Evolutionary conservation across 2,113 vertebrate species (phyloP), one percentile per base, ranked within the genome.

Genomic region (Oreochromis tanganicae): DNA sequence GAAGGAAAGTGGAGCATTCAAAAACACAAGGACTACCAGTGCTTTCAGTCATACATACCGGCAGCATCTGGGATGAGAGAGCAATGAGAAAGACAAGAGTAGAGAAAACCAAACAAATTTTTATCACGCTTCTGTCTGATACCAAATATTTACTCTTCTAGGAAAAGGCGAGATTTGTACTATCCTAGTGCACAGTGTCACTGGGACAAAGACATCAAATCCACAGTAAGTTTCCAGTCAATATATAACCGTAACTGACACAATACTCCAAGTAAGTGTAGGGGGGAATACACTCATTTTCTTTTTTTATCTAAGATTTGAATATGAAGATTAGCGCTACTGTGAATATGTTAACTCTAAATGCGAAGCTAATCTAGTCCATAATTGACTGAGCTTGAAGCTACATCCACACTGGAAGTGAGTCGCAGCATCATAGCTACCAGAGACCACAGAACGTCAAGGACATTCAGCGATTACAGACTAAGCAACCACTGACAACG

Each of bases 21-120:
- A 94, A 95, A 81, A 89, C 81, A 96, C 91, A 90, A 80, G 94
- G 88, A 86, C 90, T 82, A 90, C 84, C 79, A 88, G 84, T 73
- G 80, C 78, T 89, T 91, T 93, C 88, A 92, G 80, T 84, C 87
- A 94, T 97, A 98, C 98, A 89, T 98, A 98, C 98, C 98, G 85
- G 97, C 97, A 94, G 96, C 95, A 96, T 98, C 98, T 98, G 97
- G 93, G 95, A 95, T 92, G 81, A 95, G 95, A 86, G 57, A 96
- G 95, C 95, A 96, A 96, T 94, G 95, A 94, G 93, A 96, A 95
- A 95, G 95, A 96, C 94, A 97, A 92, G 92, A 97, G 96, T 93
- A 96, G 94, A 97, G 90, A 97, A 95, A 94, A 91, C 54, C 63
- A 92, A 94, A 87, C 96, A 85, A 95, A 94, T 78, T 96, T 85